phyloP scores from a whole-genome alignment of 2,797 vertebrate species.

The Myotis planiceps region DNA sequence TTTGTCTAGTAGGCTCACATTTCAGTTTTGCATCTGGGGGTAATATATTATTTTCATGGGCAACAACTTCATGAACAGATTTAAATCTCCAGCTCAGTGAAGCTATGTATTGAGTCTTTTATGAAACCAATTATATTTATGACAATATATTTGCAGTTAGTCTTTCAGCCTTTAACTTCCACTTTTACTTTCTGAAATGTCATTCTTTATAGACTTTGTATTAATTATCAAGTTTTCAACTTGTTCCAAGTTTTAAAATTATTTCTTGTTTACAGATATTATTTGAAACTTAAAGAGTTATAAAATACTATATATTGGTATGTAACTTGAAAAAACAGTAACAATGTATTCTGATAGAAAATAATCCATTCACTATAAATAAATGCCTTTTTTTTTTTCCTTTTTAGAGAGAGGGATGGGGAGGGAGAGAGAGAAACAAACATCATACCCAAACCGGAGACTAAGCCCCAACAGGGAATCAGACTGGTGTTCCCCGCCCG shows the following conservation, averaged over 20 bases:
- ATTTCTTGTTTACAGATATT: conserved; percentile 8
- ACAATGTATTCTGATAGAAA: neutral
- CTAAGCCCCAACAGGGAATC: too few species aligned
- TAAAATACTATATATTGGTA: neutral
- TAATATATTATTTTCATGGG: neutral
- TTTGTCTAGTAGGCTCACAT: neutral
- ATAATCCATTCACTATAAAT: conserved; percentile 33
- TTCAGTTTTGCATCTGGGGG: conserved; percentile 8
- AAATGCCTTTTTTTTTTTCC: neutral
- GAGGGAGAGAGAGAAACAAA: neutral
- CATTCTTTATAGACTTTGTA: neutral
- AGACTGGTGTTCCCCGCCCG: too few species aligned
- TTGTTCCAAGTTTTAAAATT: conserved; percentile 7
- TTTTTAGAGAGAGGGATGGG: neutral
- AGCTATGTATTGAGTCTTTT: conserved; percentile 5
- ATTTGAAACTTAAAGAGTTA: conserved; percentile 2
- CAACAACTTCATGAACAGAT: conserved; percentile 35
- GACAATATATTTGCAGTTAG: neutral
- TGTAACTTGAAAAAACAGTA: neutral
- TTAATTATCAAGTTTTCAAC: neutral
- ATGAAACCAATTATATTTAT: conserved; percentile 33
- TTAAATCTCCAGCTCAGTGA: conserved; percentile 29
- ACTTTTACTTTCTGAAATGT: conserved; percentile 52
- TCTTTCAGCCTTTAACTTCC: conserved; percentile 2
- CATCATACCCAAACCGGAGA: neutral